These are phyloP conservation scores for Leiothrix lutea DNA, from an alignment of 2,113 vertebrate genomes.

Conservation along the genomic window DNA sequence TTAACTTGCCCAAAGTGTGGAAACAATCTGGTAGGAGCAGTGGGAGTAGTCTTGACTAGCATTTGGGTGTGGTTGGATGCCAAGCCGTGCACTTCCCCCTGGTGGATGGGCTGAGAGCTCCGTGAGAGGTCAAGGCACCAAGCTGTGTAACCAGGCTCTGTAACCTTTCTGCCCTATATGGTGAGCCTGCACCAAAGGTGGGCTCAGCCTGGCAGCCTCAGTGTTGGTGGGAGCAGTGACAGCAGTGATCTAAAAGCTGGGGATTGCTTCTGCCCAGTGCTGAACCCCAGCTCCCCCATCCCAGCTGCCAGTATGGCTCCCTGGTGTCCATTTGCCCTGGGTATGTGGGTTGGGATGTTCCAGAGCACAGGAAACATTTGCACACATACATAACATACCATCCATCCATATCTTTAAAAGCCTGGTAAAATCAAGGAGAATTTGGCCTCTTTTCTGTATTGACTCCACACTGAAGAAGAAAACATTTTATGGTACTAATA, in stretches of 20 bases:
- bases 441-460: background rate
- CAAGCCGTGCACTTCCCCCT: fast-evolving
- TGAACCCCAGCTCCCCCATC: background rate
- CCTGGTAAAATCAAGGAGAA: background rate
- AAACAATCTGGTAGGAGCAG: background rate
- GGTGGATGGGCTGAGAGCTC: background rate
- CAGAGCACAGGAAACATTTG: background rate
- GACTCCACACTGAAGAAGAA: background rate
- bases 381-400: fast-evolving
- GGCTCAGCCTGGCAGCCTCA: background rate
- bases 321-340: background rate
- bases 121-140: background rate
- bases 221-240: background rate
- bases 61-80: background rate
- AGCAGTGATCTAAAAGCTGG: background rate
- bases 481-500: background rate
- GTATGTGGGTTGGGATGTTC: background rate
- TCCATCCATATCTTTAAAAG: background rate
- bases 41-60: background rate
- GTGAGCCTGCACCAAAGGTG: background rate
- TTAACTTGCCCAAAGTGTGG: background rate
- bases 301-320: background rate
- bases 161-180: background rate
- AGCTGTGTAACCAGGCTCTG: fast-evolving
- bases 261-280: fast-evolving